phyloP scores from a whole-genome alignment of 2,113 vertebrate genomes.

The Urocolius indicus region DNA sequence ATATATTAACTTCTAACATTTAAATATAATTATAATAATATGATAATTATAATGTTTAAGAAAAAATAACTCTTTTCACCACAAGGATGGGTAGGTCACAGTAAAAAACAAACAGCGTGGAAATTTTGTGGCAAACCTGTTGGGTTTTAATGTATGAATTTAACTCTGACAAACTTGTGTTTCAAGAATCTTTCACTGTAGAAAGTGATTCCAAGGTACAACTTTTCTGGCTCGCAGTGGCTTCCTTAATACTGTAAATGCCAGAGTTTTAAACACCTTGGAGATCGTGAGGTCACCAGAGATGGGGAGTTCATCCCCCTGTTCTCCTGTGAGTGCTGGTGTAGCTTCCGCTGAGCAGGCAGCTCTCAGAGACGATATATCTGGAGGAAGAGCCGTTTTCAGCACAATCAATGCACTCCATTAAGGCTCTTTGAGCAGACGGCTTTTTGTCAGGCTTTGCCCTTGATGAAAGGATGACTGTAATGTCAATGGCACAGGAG shows the following conservation, averaged over 20 bases:
- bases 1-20: background rate
- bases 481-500: background rate
- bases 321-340: background rate
- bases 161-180: background rate
- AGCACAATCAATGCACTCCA: background rate
- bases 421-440: background rate
- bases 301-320: background rate
- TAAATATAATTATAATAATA: background rate
- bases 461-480: conserved; percentile 33
- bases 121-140: background rate
- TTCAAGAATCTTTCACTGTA: background rate
- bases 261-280: background rate
- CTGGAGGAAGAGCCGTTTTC: background rate
- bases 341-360: background rate
- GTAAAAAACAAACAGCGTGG: background rate
- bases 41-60: background rate
- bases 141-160: background rate
- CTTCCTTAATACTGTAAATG: background rate
- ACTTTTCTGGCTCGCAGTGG: background rate
- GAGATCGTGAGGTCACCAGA: background rate
- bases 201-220: background rate
- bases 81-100: background rate
- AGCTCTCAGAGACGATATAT: background rate
- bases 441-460: conserved; percentile 4
- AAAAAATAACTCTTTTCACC: background rate